phyloP scores from a whole-genome alignment of 2,797 vertebrate species.

The Rachycentron canadum region DNA sequence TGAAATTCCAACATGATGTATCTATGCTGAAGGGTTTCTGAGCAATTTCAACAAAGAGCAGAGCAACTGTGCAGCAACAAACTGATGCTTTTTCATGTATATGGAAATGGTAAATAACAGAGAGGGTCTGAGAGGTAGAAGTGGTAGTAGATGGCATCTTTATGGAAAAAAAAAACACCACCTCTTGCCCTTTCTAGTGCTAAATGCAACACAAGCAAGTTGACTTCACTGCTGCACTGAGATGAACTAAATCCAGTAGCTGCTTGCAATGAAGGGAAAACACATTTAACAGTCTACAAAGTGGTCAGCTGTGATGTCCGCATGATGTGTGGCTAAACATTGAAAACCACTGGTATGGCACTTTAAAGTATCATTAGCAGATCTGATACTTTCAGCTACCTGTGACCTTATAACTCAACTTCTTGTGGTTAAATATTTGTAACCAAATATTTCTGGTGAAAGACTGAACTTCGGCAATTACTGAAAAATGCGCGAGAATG shows the following conservation, averaged over 20 bases:
- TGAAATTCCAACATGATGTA: background rate
- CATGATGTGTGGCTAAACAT: background rate
- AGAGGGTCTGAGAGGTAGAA: background rate
- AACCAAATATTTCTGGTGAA: background rate
- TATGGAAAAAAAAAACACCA: background rate
- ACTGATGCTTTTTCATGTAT: no score
- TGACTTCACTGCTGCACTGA: background rate
- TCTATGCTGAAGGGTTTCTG: background rate
- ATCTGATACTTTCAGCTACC: background rate
- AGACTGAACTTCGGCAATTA: conserved; percentile 5
- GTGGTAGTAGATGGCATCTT: background rate
- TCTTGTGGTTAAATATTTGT: background rate
- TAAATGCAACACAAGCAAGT: background rate
- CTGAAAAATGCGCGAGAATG: background rate
- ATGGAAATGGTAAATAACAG: background rate
- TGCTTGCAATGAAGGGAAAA: background rate
- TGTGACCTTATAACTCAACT: conserved; percentile 4
- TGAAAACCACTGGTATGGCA: background rate
- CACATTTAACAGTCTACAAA: conserved; percentile 10
- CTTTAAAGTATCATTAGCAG: background rate
- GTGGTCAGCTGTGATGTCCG: background rate
- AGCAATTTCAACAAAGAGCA: background rate
- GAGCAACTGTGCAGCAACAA: background rate
- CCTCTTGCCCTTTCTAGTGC: background rate
- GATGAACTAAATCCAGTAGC: background rate